Evolutionary conservation across 2,797 vertebrate genomes (phyloP).

Genomic region (Nyctibius grandis): DNA sequence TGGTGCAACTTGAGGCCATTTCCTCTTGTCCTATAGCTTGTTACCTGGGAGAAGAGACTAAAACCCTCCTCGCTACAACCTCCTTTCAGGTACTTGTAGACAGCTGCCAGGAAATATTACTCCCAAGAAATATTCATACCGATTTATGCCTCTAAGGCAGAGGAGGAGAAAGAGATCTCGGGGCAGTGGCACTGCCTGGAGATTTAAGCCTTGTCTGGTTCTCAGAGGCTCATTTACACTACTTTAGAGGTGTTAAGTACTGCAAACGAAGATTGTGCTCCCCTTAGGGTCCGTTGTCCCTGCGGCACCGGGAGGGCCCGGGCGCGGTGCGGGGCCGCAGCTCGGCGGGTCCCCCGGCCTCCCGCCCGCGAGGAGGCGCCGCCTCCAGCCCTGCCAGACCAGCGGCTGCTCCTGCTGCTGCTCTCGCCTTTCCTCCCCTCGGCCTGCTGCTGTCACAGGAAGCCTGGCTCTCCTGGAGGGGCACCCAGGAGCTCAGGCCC

Average conservation of each 20-base stretch:
- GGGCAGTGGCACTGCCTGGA: neutral
- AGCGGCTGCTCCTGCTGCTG: no score
- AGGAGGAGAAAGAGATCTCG: neutral
- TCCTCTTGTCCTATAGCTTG: no score
- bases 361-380: no score
- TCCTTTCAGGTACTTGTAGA: no score
- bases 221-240: neutral
- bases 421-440: neutral
- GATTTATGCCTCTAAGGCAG: neutral
- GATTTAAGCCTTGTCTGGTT: neutral
- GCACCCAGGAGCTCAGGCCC: no score
- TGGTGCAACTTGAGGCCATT: no score
- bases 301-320: accelerated
- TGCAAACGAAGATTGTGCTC: neutral
- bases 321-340: neutral
- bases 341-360: no score
- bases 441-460: neutral
- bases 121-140: neutral
- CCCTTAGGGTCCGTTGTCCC: neutral
- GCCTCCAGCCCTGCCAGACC: no score
- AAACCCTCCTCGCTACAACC: no score
- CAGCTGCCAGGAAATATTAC: no score
- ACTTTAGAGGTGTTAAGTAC: neutral
- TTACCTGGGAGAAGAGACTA: no score
- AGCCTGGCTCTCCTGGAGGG: neutral